Evolutionary conservation across 1,140 invertebrate genomes (phyloP).

Genomic region (Drosophila sp.): DNA sequence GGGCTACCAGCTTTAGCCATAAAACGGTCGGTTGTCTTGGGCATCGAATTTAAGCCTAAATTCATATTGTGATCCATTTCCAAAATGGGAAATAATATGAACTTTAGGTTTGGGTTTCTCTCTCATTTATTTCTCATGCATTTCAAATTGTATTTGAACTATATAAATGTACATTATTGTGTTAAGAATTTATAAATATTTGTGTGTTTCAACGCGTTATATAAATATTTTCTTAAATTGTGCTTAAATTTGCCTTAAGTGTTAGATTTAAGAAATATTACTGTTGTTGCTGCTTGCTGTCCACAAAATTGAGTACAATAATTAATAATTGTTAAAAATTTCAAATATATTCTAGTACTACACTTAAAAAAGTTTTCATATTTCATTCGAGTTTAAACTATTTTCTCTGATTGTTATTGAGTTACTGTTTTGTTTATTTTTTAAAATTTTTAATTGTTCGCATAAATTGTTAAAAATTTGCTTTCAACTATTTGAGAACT

Average conservation of each 20-base stretch:
- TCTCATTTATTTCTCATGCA: constrained; percentile 70
- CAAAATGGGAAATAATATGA: too few relatives aligned
- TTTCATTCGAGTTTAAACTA: constrained; percentile 55
- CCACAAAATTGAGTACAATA: constrained; percentile 58
- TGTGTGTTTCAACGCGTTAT: constrained; percentile 69
- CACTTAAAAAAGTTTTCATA: constrained; percentile 64
- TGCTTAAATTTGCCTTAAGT: constrained; percentile 57
- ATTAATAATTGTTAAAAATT: constrained; percentile 73
- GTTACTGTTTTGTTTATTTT: constrained; percentile 53
- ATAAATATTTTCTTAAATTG: constrained; percentile 63
- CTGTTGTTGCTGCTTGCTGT: constrained; percentile 47
- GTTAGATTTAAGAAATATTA: constrained; percentile 46
- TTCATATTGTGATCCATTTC: too few relatives aligned
- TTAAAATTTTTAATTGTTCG: constrained; percentile 10
- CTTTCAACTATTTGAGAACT: constrained; percentile 47
- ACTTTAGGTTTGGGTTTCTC: constrained; percentile 24
- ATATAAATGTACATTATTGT: constrained; percentile 78
- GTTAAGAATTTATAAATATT: constrained; percentile 74
- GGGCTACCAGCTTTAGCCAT: too few relatives aligned
- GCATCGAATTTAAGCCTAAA: too few relatives aligned
- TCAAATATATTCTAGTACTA: constrained; percentile 59
- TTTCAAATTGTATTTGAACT: constrained; percentile 82
- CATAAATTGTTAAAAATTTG: constrained; percentile 53
- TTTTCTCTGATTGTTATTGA: constrained; percentile 71
- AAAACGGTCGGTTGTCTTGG: too few relatives aligned